Evolutionary conservation across 2,888 invertebrate genomes (phyloP).

Genomic region (Xestia sexstrigata): DNA sequence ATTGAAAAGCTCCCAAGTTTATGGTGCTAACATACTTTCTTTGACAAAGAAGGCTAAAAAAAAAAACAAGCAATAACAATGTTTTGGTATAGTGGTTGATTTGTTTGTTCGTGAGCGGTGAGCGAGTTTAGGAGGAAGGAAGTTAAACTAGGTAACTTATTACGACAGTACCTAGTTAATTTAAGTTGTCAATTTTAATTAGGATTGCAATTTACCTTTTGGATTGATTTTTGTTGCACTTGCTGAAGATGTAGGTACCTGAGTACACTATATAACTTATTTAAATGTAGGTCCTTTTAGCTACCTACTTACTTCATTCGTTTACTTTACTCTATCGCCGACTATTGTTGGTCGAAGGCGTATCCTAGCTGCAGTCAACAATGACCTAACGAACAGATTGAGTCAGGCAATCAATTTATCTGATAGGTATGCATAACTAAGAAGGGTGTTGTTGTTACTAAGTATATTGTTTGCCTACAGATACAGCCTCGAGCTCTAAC

Average conservation of each 20-base stretch:
- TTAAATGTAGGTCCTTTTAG: not conserved
- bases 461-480: too few species aligned
- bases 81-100: too few species aligned
- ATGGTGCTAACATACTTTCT: too few species aligned
- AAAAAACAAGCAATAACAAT: too few species aligned
- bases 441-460: too few species aligned
- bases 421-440: too few species aligned
- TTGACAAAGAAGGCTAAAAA: too few species aligned
- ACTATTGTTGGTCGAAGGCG: slow-evolving; percentile 6
- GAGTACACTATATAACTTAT: too few species aligned
- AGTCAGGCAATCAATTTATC: too few species aligned
- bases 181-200: slow-evolving; percentile 5
- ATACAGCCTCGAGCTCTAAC: too few species aligned
- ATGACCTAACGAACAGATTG: slow-evolving; percentile 2
- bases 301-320: too few species aligned
- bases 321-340: not conserved
- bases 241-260: too few species aligned
- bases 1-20: not conserved
- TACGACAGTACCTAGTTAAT: not conserved
- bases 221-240: not conserved
- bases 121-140: slow-evolving; percentile 28
- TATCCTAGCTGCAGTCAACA: not conserved
- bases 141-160: slow-evolving; percentile 15
- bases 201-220: slow-evolving; percentile 11
- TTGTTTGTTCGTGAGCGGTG: not conserved